phyloP scores from a whole-genome alignment of 2,797 vertebrate species.

The Pseudomugil tenellus region DNA sequence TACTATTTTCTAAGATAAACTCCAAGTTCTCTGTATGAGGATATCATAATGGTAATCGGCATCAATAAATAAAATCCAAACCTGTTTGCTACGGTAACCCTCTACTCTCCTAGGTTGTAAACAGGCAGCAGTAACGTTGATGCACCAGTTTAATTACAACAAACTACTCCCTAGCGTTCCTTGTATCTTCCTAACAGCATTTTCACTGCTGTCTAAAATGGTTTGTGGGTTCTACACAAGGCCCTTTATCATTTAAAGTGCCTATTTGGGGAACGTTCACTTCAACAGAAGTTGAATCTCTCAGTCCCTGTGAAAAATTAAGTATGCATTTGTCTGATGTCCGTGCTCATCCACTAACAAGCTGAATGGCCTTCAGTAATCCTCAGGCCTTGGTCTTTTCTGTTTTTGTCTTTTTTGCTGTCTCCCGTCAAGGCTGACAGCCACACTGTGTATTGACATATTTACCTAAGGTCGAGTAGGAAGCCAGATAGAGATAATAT shows the following conservation, averaged over 20 bases:
- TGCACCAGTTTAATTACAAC: conserved; percentile 74
- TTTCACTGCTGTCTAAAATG: conserved; percentile 64
- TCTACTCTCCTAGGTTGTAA: conserved; percentile 65
- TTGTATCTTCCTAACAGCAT: conserved; percentile 71
- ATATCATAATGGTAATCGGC: conserved; percentile 50
- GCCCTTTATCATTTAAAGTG: conserved; percentile 74
- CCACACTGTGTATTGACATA: conserved; percentile 63
- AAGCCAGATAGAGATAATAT: conserved; percentile 72
- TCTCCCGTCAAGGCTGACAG: conserved; percentile 73
- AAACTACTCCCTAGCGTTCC: conserved; percentile 73
- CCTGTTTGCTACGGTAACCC: conserved; percentile 51
- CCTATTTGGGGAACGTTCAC: conserved; percentile 67
- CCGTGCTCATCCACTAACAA: conserved; percentile 72
- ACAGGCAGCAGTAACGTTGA: conserved; percentile 75
- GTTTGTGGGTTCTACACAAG: conserved; percentile 65
- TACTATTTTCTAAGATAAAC: conserved; percentile 43
- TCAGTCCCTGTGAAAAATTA: conserved; percentile 58
- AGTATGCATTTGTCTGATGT: conserved; percentile 64
- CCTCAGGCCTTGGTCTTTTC: conserved; percentile 60
- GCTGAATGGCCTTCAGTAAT: conserved; percentile 76
- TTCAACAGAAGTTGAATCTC: conserved; percentile 54
- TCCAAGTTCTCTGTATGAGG: conserved; percentile 28
- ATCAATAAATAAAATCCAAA: conserved; percentile 66
- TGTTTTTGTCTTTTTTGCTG: conserved; percentile 51
- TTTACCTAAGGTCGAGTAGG: conserved; percentile 67